Conservation (phyloP, 2,797 vertebrate genomes). For the Furcifer pardalis region DNA sequence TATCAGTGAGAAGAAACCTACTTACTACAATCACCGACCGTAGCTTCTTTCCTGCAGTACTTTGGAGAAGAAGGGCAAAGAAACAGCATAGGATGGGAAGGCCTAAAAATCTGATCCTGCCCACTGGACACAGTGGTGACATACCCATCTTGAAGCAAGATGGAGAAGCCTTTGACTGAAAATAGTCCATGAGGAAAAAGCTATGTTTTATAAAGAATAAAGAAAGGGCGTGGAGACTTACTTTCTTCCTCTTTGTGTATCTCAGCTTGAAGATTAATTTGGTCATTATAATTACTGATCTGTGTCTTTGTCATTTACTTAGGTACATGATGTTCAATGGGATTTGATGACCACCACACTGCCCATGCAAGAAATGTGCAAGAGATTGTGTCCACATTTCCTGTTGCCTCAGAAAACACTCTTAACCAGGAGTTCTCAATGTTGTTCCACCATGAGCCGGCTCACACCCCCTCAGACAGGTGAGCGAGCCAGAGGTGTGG, state of each 20-base stretch:
- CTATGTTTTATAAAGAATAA: constrained; percentile 8
- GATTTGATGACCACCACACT: background rate
- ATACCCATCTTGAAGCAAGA: background rate
- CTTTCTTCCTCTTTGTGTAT: background rate
- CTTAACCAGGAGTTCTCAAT: too few species aligned
- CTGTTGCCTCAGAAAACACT: too few species aligned
- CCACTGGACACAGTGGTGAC: background rate
- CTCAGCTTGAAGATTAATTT: background rate
- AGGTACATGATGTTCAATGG: background rate
- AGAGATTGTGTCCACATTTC: too few species aligned
- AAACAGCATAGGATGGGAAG: background rate
- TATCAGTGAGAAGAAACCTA: background rate
- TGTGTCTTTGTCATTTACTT: background rate
- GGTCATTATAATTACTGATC: background rate
- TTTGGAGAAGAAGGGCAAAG: background rate
- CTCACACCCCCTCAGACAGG: too few species aligned
- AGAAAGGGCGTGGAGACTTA: constrained; percentile 10
- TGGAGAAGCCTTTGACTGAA: background rate
- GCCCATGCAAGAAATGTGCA: background rate
- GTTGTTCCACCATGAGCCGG: background rate
- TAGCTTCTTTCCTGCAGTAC: background rate
- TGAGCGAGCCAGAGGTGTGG: too few species aligned
- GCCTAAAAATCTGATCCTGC: background rate
- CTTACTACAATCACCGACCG: constrained; percentile 4
- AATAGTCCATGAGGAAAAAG: background rate